Evolutionary conservation across 2,797 vertebrate species (phyloP).

Genomic region (Prionace glauca): DNA sequence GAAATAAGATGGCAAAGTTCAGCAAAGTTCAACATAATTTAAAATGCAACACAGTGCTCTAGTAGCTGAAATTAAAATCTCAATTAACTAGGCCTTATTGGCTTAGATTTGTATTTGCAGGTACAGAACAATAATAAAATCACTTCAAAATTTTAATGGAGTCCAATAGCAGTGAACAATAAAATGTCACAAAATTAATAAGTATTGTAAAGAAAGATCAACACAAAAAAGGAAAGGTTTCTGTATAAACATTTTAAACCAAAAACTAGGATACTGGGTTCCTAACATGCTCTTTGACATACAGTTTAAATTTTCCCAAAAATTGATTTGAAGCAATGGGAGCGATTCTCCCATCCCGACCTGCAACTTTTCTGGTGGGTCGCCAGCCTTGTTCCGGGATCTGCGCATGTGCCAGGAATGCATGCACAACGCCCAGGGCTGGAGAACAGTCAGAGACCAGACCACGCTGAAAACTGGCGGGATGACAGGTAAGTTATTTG

Average conservation of each 20-base stretch:
- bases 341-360: no score
- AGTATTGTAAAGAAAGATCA: not conserved
- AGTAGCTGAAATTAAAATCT: conserved; percentile 17
- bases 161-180: not conserved
- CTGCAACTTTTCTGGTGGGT: no score
- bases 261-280: not conserved
- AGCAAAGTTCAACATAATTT: conserved; percentile 11
- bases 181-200: not conserved
- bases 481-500: no score
- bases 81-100: not conserved
- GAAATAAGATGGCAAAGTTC: not conserved
- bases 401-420: no score
- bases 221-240: not conserved
- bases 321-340: no score
- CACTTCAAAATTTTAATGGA: not conserved
- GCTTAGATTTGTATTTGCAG: not conserved
- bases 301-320: no score
- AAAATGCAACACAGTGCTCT: conserved; percentile 11
- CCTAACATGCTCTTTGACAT: not conserved
- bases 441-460: no score
- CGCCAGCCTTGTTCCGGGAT: no score
- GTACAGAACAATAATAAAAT: not conserved
- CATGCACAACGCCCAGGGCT: no score
- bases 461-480: no score
- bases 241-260: not conserved